These are phyloP conservation scores for Podilymbus podiceps DNA, from an alignment of 2,113 vertebrate species.

Conservation along the genomic window DNA sequence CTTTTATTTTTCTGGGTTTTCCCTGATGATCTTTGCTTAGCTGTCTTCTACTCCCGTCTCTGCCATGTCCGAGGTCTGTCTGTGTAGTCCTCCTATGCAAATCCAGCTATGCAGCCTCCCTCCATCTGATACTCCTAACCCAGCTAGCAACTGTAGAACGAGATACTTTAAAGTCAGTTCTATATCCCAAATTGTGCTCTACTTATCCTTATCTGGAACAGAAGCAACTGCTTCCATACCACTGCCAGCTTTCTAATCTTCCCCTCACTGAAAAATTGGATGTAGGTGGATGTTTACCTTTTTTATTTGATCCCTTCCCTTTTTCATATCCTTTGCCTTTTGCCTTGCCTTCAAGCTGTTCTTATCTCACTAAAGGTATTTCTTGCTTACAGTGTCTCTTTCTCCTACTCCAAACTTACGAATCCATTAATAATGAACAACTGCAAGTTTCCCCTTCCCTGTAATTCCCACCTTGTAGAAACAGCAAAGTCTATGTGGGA, in stretches of 20 bases:
- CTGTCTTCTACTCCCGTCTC: not conserved
- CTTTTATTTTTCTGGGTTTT: not conserved
- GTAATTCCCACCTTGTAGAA: not conserved
- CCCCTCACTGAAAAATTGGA: not conserved
- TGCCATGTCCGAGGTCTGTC: not conserved
- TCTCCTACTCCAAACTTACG: not conserved
- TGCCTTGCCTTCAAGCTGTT: not conserved
- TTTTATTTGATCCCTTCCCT: not conserved
- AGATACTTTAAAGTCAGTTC: not conserved
- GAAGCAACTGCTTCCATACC: not conserved
- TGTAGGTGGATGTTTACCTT: not conserved
- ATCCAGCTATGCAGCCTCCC: not conserved
- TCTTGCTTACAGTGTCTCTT: not conserved
- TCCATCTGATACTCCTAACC: not conserved
- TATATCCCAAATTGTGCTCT: not conserved
- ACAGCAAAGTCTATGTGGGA: not conserved
- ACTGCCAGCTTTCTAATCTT: not conserved
- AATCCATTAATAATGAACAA: not conserved
- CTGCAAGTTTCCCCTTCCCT: not conserved
- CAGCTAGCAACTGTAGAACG: not conserved
- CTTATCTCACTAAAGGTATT: not conserved
- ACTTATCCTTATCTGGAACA: not conserved
- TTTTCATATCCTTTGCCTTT: not conserved
- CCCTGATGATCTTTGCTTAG: not conserved
- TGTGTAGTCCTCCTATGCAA: not conserved